These are phyloP conservation scores for Neoaliturus tenellus DNA, from an alignment of 2,888 invertebrate genomes.

Conservation along the genomic window DNA sequence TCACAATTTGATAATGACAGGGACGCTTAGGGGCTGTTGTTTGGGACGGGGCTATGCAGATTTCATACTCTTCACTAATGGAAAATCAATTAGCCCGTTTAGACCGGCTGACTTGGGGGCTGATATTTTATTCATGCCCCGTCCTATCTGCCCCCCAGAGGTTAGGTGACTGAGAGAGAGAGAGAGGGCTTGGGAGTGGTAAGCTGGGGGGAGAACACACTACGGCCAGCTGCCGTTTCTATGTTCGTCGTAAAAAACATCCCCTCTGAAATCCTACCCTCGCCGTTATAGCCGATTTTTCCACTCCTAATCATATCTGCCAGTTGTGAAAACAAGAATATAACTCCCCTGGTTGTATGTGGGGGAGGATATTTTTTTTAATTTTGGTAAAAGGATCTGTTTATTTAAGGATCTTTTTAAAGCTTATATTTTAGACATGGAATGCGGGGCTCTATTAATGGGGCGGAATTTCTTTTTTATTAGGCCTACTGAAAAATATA, in stretches of 20 bases:
- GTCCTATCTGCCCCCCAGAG: background rate
- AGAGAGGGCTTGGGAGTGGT: background rate
- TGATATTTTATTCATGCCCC: conserved; percentile 21
- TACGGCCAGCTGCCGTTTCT: conserved; percentile 3
- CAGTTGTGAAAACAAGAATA: conserved; percentile 31
- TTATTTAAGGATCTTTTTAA: no score
- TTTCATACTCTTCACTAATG: conserved; percentile 48
- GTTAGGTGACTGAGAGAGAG: background rate
- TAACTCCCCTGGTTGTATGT: conserved; percentile 6
- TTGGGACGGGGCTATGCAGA: conserved; percentile 17
- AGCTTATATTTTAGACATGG: no score
- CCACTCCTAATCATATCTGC: conserved; percentile 35
- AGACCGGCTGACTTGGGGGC: background rate
- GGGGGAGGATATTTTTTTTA: background rate
- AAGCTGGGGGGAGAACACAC: background rate
- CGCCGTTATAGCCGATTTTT: conserved; percentile 21
- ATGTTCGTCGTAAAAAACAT: conserved; percentile 3
- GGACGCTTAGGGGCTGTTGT: conserved; percentile 27
- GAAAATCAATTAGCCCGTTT: conserved; percentile 48
- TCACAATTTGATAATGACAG: conserved; percentile 37
- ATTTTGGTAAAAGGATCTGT: no score
- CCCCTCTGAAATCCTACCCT: conserved; percentile 12
- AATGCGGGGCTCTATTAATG: no score
- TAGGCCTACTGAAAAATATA: no score
- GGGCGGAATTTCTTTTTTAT: no score